Percentiles rank a stretch among this genome's conserved stretches.
phyloP scores from a whole-genome alignment of 2,113 vertebrate species.

The Hyperopisus bebe region DNA sequence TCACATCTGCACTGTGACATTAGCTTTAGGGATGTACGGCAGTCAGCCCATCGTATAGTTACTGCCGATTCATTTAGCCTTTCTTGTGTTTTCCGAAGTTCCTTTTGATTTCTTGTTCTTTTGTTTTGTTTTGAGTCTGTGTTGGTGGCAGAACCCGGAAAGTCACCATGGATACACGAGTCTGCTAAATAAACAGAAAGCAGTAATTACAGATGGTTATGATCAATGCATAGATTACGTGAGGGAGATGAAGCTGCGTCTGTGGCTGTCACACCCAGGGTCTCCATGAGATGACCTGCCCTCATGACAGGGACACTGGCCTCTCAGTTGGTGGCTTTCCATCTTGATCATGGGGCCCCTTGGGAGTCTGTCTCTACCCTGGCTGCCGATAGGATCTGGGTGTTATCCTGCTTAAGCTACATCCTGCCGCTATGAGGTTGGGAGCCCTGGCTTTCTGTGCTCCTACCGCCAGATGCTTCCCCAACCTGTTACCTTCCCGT shows the following conservation, averaged over 20 bases:
- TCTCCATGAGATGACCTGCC: background rate
- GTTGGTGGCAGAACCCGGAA: background rate
- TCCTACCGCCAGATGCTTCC: background rate
- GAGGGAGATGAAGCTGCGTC: background rate
- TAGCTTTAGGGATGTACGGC: background rate
- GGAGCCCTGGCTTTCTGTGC: background rate
- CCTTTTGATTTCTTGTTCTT: background rate
- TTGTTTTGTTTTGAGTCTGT: background rate
- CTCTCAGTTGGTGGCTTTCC: background rate
- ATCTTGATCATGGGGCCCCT: background rate
- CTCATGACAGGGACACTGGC: background rate
- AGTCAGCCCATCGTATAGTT: background rate
- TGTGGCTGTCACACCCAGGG: background rate
- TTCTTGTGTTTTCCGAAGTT: background rate
- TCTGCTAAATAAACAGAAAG: constrained; percentile 7
- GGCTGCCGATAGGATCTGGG: background rate
- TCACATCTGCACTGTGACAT: background rate
- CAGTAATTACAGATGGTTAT: background rate
- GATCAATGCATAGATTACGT: background rate
- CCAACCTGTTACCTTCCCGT: background rate
- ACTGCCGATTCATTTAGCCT: background rate
- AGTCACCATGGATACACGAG: background rate
- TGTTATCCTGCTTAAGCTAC: background rate
- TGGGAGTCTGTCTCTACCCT: background rate
- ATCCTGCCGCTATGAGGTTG: background rate